Evolutionary conservation across 1,140 invertebrate genomes (phyloP), one percentile per base, ranked within the genome.

Genomic region (Heliconius melpomene): DNA sequence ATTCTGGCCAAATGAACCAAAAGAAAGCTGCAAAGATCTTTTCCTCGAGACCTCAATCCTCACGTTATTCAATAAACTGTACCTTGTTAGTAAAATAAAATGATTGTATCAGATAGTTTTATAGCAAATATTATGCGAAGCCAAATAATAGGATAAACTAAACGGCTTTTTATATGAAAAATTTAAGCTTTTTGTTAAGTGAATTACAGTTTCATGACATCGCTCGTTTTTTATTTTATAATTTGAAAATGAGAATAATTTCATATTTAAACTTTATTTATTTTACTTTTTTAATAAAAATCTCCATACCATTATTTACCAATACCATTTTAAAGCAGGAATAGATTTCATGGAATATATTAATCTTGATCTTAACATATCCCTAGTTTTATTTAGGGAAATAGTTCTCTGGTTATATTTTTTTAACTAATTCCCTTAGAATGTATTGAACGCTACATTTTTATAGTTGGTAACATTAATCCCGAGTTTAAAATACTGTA

Each of bases 21-120:
- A 66, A 26, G 13, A 66, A 29, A 66, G 9, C 8, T n/a, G n/a
- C 11, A 66, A 66, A 26, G 23, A 66, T 26, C 23, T 66, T 29
- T 29, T 29, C 57, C 57, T 16, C 57, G 23, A 66, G 11, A 66
- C 23, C 23, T 66, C 57, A 66, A 66, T 66, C 23, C 23, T 11
- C 57, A 16, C 11, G 57, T 66, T 66, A 66, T 66, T 29, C 1
- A 26, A 29, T 29, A 66, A 66, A 26, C 23, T 26, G 9, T 26
- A 66, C 23, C 57, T 60, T 66, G 57, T 66, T 66, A 66, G 57
- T 66, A 66, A 66, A 66, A 66, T 29, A 13, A 29, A 66, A 66
- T 66, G 23, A 26, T 29, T 66, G 23, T 13, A 66, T 13, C 11
- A 13, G 23, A 23, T 66, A 66, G 11, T 26, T 66, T 8, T 57